phyloP scores from a whole-genome alignment of 2,888 invertebrate species.

The Standfussiana lucernea region DNA sequence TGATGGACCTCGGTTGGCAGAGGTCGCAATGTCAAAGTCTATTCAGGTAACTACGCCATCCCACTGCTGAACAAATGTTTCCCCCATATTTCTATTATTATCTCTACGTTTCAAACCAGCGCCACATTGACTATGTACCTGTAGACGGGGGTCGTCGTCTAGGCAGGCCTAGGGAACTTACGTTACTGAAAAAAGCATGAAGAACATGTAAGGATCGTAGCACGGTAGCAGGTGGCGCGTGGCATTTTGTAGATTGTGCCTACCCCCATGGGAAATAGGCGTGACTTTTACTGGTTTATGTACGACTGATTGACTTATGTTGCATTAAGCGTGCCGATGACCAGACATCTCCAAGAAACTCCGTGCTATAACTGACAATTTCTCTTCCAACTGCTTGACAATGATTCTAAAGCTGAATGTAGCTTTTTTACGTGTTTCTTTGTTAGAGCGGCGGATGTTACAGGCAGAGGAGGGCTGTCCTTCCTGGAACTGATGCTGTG shows the following conservation, averaged over 20 bases:
- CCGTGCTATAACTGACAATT: not conserved
- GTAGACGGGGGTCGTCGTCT: not conserved
- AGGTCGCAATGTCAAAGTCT: slow-evolving; percentile 82
- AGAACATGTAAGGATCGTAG: no score
- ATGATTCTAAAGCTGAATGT: not conserved
- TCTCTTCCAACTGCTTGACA: not conserved
- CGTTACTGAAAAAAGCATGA: not conserved
- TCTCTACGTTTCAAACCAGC: not conserved
- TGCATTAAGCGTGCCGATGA: not conserved
- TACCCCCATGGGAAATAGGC: no score
- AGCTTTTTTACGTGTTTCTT: not conserved
- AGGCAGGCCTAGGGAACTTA: not conserved
- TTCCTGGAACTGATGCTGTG: slow-evolving; percentile 91
- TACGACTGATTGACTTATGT: not conserved
- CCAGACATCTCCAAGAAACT: not conserved
- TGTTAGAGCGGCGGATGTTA: slow-evolving; percentile 90
- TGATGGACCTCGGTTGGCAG: slow-evolving; percentile 90
- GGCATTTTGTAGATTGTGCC: not conserved
- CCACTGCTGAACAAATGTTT: not conserved
- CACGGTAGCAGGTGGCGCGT: no score
- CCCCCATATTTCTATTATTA: not conserved
- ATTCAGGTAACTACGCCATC: slow-evolving; percentile 82
- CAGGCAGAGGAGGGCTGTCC: slow-evolving; percentile 87
- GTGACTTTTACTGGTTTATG: no score
- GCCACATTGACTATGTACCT: not conserved